Evolutionary conservation across 2,888 invertebrate genomes (phyloP).

Genomic region (Kryphioiulus occultus): DNA sequence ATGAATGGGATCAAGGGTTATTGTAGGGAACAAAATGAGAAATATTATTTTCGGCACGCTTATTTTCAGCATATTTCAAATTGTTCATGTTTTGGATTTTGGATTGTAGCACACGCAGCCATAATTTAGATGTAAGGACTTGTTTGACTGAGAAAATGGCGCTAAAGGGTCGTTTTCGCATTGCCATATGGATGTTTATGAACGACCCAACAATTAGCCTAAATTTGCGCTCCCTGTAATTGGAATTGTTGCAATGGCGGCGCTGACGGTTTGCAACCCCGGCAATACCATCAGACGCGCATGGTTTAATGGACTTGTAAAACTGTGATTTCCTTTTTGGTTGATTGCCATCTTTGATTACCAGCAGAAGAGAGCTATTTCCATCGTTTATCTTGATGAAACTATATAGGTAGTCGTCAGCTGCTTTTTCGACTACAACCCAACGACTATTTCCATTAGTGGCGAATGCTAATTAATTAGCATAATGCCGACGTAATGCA

Average conservation of each 20-base stretch:
- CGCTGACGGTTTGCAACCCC: background rate
- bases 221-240: background rate
- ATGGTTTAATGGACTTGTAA: constrained; percentile 31
- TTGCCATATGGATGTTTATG: background rate
- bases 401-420: constrained; percentile 35
- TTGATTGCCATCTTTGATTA: constrained; percentile 35
- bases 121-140: too few relatives aligned
- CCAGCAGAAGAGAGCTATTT: constrained; percentile 22
- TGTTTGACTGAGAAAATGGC: background rate
- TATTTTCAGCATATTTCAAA: too few relatives aligned
- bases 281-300: background rate
- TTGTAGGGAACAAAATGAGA: too few relatives aligned
- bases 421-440: constrained; percentile 12
- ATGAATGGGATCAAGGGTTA: background rate
- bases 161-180: background rate
- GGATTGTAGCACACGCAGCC: too few relatives aligned
- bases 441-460: constrained; percentile 31
- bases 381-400: constrained; percentile 35
- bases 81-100: too few relatives aligned
- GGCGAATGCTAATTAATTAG: constrained; percentile 19
- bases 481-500: constrained; percentile 12
- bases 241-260: background rate
- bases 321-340: constrained; percentile 31
- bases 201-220: background rate
- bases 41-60: too few relatives aligned